Conservation (phyloP, 2,113 vertebrate species). For the Isichthys henryi region DNA sequence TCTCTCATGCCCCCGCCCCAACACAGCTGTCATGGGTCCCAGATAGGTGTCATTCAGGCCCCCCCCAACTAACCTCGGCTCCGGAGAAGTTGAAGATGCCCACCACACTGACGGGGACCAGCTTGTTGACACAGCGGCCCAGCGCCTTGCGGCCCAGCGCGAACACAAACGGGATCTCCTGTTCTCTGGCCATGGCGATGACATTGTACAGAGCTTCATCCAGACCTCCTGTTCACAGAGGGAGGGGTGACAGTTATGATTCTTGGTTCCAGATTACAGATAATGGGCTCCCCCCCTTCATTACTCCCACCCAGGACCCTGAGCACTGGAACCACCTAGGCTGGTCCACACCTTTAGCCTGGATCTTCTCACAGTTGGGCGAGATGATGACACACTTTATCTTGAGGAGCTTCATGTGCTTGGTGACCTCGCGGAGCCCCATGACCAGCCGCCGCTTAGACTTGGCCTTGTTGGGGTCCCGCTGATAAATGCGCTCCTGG, state of each 20-base stretch:
- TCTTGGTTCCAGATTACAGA: not conserved
- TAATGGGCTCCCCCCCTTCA: not conserved
- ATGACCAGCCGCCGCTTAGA: conserved; percentile 88
- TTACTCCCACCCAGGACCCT: too few species aligned
- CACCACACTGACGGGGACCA: conserved; percentile 94
- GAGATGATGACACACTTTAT: conserved; percentile 97
- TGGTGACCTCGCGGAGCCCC: conserved; percentile 93
- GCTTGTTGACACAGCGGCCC: conserved; percentile 94
- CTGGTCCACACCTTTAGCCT: conserved; percentile 78
- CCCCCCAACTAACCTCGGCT: conserved; percentile 71
- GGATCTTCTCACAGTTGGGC: conserved; percentile 98
- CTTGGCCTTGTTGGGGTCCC: conserved; percentile 89
- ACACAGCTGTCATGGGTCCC: not conserved
- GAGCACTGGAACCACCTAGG: not conserved
- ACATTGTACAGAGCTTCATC: conserved; percentile 96
- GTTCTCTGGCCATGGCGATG: conserved; percentile 94
- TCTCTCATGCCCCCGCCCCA: not conserved
- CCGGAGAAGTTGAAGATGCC: conserved; percentile 95
- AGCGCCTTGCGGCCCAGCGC: conserved; percentile 92
- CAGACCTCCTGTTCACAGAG: conserved; percentile 71
- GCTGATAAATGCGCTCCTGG: conserved; percentile 90
- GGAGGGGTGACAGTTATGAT: not conserved
- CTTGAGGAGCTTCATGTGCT: conserved; percentile 93
- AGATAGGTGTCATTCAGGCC: not conserved
- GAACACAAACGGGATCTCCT: conserved; percentile 96